A percentile compares a stretch with the other conserved stretches of the same genome.
Conservation (phyloP, 2,113 vertebrate species). For the Anas platyrhynchos region DNA sequence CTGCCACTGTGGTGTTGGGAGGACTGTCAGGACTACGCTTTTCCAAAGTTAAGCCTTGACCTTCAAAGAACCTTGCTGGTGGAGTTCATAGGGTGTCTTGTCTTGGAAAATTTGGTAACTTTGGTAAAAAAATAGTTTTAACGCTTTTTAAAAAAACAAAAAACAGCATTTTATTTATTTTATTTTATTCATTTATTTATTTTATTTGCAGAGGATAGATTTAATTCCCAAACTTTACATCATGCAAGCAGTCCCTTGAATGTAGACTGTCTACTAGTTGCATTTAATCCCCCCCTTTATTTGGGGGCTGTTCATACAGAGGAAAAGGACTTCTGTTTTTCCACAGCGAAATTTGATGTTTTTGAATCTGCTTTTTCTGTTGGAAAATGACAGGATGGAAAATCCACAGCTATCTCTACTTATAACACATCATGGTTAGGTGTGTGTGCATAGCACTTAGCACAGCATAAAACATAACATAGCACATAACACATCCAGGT, state of each 20-base stretch:
- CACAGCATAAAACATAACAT: constrained; percentile 75
- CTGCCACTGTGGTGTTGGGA: background rate
- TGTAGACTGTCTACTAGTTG: background rate
- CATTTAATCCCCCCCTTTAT: background rate
- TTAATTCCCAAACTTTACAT: background rate
- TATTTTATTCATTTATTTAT: no score
- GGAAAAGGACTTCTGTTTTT: no score
- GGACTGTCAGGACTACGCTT: background rate
- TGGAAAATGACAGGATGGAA: constrained; percentile 71
- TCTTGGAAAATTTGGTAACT: background rate
- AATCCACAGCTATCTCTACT: constrained; percentile 73
- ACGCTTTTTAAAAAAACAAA: background rate
- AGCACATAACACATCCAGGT: constrained; percentile 74
- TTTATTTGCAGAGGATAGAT: background rate
- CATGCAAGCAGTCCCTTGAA: background rate
- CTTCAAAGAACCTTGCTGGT: background rate
- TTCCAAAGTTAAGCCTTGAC: background rate
- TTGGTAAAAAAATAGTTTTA: background rate
- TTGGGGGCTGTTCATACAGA: no score
- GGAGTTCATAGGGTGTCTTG: background rate
- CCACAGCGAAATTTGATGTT: constrained; percentile 50
- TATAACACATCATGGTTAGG: constrained; percentile 71
- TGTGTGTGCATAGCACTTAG: constrained; percentile 71
- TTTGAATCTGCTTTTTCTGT: constrained; percentile 49
- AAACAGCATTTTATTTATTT: background rate